Percentiles rank a stretch among this genome's conserved stretches.
phyloP scores from a whole-genome alignment of 2,888 invertebrate species.

The Diaperis boleti region DNA sequence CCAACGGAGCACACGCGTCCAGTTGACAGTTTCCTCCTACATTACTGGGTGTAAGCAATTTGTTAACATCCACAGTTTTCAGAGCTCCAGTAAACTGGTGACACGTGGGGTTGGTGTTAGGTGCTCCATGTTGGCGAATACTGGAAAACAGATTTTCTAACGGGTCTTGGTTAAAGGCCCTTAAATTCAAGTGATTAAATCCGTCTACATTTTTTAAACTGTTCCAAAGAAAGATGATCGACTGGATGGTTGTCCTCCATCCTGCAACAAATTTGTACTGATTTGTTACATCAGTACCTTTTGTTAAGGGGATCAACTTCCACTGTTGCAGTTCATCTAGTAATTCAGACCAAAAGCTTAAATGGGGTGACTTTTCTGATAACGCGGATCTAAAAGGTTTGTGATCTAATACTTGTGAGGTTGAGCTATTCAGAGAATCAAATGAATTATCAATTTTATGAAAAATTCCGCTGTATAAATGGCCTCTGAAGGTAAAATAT shows the following conservation, averaged over 20 bases:
- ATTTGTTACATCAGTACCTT: neutral
- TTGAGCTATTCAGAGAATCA: constrained; percentile 1
- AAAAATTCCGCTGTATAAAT: constrained; percentile 3
- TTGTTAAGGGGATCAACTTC: neutral
- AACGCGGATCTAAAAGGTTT: neutral
- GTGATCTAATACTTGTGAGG: neutral
- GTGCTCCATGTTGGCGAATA: too few species aligned
- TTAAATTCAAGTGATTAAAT: neutral
- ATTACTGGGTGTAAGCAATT: too few species aligned
- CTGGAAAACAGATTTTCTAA: too few species aligned
- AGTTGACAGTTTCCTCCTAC: too few species aligned
- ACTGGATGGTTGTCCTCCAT: neutral
- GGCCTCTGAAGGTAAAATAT: constrained; percentile 12
- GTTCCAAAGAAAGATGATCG: neutral
- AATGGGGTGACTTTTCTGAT: constrained; percentile 1
- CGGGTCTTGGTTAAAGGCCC: too few species aligned
- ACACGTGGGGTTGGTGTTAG: too few species aligned
- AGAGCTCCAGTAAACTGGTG: too few species aligned
- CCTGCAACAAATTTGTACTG: neutral
- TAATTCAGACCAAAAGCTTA: neutral
- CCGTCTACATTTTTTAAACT: neutral
- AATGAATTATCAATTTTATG: constrained; percentile 1
- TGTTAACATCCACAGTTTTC: too few species aligned
- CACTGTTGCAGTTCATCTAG: neutral
- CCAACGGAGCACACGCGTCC: too few species aligned